These are phyloP conservation scores for Galerucella pusilla DNA, from an alignment of 2,888 invertebrate genomes.

Conservation along the genomic window DNA sequence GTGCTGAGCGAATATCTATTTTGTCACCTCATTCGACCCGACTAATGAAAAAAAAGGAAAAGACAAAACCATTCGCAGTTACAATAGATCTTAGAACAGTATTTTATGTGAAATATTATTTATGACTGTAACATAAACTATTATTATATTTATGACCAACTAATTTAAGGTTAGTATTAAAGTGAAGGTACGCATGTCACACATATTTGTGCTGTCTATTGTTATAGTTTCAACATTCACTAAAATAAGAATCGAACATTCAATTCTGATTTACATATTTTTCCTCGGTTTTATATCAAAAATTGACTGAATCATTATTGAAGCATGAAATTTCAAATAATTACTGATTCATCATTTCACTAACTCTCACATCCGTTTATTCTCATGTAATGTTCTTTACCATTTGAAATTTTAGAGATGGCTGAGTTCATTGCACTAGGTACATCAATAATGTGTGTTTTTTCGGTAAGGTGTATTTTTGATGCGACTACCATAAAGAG, in stretches of 20 bases:
- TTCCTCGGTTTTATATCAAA: background rate
- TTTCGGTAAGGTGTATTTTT: slow-evolving; percentile 4
- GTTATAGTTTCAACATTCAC: background rate
- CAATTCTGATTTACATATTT: too few relatives aligned
- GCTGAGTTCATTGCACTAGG: slow-evolving; percentile 9
- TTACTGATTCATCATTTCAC: slow-evolving; percentile 16
- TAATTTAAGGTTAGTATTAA: slow-evolving; percentile 14
- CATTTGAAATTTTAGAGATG: slow-evolving; percentile 19
- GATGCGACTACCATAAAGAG: background rate
- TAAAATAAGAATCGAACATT: too few relatives aligned
- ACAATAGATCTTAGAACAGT: slow-evolving; percentile 24
- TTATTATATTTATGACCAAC: slow-evolving; percentile 29
- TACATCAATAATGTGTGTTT: slow-evolving; percentile 6
- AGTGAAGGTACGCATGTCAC: background rate
- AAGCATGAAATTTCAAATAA: slow-evolving; percentile 12
- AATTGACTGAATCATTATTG: background rate
- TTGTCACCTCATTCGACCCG: background rate
- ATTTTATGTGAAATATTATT: slow-evolving; percentile 29
- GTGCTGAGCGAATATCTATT: background rate
- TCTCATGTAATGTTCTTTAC: slow-evolving; percentile 1
- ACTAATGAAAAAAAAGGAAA: slow-evolving; percentile 12
- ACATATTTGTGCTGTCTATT: background rate
- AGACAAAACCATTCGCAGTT: background rate
- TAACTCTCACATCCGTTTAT: slow-evolving; percentile 18
- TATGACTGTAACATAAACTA: slow-evolving; percentile 28